Conservation (phyloP, 2,888 invertebrate species). For the Dasysyrphus albostriatus region DNA sequence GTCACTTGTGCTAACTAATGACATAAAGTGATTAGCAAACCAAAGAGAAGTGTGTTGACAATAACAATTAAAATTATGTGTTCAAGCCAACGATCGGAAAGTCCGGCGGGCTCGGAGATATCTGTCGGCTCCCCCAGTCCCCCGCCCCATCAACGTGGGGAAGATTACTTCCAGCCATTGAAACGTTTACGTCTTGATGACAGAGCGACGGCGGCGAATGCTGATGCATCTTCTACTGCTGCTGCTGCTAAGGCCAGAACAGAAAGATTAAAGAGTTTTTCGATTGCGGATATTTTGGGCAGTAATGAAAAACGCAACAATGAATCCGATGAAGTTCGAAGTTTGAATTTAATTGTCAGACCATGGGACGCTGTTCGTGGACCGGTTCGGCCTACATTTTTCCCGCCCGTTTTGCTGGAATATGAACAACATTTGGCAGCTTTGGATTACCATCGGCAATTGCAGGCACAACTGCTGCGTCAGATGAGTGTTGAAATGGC, state of each 20-base stretch:
- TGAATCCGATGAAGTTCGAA: slow-evolving; percentile 42
- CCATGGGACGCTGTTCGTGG: slow-evolving; percentile 91
- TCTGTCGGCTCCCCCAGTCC: slow-evolving; percentile 84
- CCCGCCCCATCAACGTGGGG: slow-evolving; percentile 78
- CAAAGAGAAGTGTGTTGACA: slow-evolving; percentile 4
- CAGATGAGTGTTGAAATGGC: slow-evolving; percentile 84
- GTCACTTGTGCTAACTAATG: slow-evolving; percentile 56
- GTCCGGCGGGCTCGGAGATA: slow-evolving; percentile 83
- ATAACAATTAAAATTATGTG: slow-evolving; percentile 79
- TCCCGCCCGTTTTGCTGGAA: slow-evolving; percentile 86
- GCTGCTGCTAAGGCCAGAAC: slow-evolving; percentile 86
- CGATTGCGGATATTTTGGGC: slow-evolving; percentile 95
- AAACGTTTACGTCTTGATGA: slow-evolving; percentile 84
- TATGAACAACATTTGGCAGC: slow-evolving; percentile 88
- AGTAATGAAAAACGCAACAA: slow-evolving; percentile 84
- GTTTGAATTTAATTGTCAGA: slow-evolving; percentile 87
- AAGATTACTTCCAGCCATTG: slow-evolving; percentile 86
- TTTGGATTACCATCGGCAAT: slow-evolving; percentile 85
- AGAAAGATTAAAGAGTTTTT: slow-evolving; percentile 94
- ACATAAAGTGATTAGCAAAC: slow-evolving; percentile 24
- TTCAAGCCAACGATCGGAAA: slow-evolving; percentile 79
- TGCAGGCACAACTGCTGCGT: slow-evolving; percentile 85
- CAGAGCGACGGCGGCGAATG: neutral
- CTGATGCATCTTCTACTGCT: slow-evolving; percentile 42
- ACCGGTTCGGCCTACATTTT: slow-evolving; percentile 83